These are phyloP conservation scores for Theonella swinhoei DNA, from an alignment of 37 sponge, comb jelly and placozoan genomes.

Conservation along the genomic window DNA sequence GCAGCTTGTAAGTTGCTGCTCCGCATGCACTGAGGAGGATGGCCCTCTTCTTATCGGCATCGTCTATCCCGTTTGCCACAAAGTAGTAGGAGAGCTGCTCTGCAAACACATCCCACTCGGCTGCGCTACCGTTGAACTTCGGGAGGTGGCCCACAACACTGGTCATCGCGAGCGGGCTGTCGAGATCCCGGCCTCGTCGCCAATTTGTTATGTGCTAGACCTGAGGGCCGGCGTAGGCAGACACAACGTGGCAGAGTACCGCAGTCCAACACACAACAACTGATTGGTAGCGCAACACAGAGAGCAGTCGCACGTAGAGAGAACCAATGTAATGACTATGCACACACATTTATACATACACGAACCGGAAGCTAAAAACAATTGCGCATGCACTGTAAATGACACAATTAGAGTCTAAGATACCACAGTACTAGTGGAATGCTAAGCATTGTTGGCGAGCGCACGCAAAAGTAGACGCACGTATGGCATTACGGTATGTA, in stretches of 20 bases:
- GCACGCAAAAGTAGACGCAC: too few relatives aligned
- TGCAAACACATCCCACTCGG: not conserved
- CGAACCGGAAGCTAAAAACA: too few relatives aligned
- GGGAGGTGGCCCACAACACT: not conserved
- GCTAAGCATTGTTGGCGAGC: too few relatives aligned
- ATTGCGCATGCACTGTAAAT: too few relatives aligned
- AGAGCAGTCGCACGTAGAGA: too few relatives aligned
- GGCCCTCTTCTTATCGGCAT: constrained; percentile 4
- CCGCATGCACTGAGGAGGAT: constrained; percentile 16
- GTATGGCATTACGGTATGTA: too few relatives aligned
- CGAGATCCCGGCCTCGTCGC: not conserved
- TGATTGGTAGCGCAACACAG: too few relatives aligned
- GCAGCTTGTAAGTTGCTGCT: not conserved
- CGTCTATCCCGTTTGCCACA: not conserved
- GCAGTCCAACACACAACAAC: not conserved
- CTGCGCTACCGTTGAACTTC: not conserved
- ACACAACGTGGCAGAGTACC: not conserved
- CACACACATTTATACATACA: too few relatives aligned
- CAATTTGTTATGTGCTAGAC: not conserved
- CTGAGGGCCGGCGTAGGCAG: too few relatives aligned
- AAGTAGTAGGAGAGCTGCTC: not conserved
- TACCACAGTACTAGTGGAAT: too few relatives aligned
- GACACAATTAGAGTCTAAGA: too few relatives aligned
- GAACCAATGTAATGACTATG: too few relatives aligned
- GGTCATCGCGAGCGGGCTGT: not conserved